Evolutionary conservation across 2,113 vertebrate species (phyloP), one percentile per base, ranked within the genome.

Genomic region (Platycercus adscitus): DNA sequence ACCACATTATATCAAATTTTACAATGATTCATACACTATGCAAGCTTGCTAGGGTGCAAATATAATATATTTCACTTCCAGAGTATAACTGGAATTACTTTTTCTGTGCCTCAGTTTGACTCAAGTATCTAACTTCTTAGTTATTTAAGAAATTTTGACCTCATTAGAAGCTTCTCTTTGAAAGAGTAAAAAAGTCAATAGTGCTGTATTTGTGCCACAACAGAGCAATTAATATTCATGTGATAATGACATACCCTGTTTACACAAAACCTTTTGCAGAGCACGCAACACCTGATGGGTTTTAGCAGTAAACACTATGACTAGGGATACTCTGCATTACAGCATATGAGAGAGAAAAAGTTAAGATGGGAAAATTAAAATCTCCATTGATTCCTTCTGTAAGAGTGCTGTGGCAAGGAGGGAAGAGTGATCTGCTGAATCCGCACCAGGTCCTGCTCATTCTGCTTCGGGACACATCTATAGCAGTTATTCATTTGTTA

Each of bases 401-500:
- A 60, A 28, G 61, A 71, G 52, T 43, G 58, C 52, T 80, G 53
- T 3, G 39, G 26, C 3, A 1, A 64, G 52, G 10, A 47, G 25
- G 9, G 8, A 53, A 9, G 23, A 10, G 26, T 6, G 7, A 35
- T 18, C 24, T 61, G 26, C 24, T 43, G 65, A 29, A 26, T 18
- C 25, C 1, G 1, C 31, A 13, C 6, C 3, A 6, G 11, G 7
- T 6, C 10, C 49, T 13, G 26, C 12, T 49, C 49, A 3, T 16
- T 19, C 44, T 65, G 41, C 41, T 7, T 14, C 17, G 41, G 37
- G 49, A 68, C 12, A 19, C 10, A 0, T 31, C 3, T 29, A 39
- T n/a, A 80, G 49, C 37, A 41, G 26, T 33, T 24, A 10, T 6
- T 52, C 3, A 1, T 25, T 69, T 23, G 11, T 39, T 56, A 11